Conservation (phyloP, 2,797 vertebrate species). For the Harpagifer antarcticus region DNA sequence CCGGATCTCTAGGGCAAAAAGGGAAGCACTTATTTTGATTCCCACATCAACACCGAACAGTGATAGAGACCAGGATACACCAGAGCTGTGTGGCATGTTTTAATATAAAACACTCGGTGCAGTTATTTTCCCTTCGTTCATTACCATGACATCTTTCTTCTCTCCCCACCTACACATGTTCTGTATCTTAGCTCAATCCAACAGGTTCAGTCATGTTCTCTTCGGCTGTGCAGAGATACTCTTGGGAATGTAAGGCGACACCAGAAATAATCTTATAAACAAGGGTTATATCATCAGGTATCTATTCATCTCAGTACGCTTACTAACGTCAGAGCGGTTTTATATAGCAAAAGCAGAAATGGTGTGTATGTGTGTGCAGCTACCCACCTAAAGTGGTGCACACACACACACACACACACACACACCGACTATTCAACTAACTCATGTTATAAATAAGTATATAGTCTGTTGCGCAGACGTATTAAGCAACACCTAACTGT, state of each 20-base stretch:
- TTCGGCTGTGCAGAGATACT: slow-evolving; percentile 23
- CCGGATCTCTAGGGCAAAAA: background rate
- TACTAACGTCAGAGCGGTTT: background rate
- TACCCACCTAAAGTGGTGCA: background rate
- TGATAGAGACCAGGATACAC: background rate
- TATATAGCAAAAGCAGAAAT: background rate
- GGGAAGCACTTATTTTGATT: background rate
- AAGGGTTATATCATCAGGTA: background rate
- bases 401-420: background rate
- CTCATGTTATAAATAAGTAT: too few species aligned
- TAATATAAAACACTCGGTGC: slow-evolving; percentile 1
- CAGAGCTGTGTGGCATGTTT: background rate
- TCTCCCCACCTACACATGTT: slow-evolving; percentile 40
- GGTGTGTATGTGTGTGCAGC: slow-evolving; percentile 3
- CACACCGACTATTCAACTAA: background rate
- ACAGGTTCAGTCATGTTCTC: slow-evolving; percentile 38
- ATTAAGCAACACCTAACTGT: too few species aligned
- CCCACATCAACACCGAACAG: background rate
- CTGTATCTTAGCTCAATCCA: slow-evolving; percentile 44
- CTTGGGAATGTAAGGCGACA: slow-evolving; percentile 6
- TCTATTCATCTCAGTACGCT: background rate
- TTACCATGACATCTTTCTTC: slow-evolving; percentile 20
- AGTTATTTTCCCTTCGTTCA: background rate
- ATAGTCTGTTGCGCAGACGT: too few species aligned
- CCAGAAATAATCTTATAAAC: slow-evolving; percentile 9